Evolutionary conservation across 2,797 vertebrate species (phyloP), one percentile per base, ranked within the genome.

Genomic region (Gymnothorax reevesii): DNA sequence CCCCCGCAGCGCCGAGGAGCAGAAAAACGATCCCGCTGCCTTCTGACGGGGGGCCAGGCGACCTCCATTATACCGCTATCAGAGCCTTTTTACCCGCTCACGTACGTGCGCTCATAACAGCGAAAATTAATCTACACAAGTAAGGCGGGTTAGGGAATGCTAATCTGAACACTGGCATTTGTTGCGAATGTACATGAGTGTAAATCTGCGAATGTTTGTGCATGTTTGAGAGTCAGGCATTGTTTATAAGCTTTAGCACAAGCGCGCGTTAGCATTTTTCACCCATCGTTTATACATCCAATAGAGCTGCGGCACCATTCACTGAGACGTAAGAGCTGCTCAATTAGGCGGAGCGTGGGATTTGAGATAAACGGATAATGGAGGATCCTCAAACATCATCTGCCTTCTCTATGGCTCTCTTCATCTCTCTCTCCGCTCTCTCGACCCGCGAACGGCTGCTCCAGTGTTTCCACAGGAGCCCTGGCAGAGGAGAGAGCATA

Each of bases 381-480:
- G 25, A 9, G 66, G 54, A 77, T 57, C n/a, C 52, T 15, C 73
- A 22, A 55, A 8, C 12, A 55, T 54, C 49, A 42, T 73, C 71
- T 73, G 25, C 4, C 71, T 42, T 73, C 71, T 42, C 71, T 73
- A 25, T 13, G 15, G 54, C 75, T 54, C 75, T 79, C 73, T 73
- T 42, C 7, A 6, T 7, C 42, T 52, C 73, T 77, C 73, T 49
- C 73, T 27, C 20, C 33, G 17, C 77, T 80, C 62, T 71, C 71
- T 82, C 83, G 52, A 20, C 86, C 25, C 55, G 20, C 27, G 71
- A 49, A 86, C 8, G 60, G 27, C 57, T 27, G 66, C 60, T 27
- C 33, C 8, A 87, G 77, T 84, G 59, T 84, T 52, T 66, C 57
- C 85, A 62, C 57, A 2, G 57, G 85, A 62, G 54, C 69, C 55